Base-by-base conservation (phyloP, 2,797 vertebrate species). In the Oryzias dopingdopingensis region DNA sequence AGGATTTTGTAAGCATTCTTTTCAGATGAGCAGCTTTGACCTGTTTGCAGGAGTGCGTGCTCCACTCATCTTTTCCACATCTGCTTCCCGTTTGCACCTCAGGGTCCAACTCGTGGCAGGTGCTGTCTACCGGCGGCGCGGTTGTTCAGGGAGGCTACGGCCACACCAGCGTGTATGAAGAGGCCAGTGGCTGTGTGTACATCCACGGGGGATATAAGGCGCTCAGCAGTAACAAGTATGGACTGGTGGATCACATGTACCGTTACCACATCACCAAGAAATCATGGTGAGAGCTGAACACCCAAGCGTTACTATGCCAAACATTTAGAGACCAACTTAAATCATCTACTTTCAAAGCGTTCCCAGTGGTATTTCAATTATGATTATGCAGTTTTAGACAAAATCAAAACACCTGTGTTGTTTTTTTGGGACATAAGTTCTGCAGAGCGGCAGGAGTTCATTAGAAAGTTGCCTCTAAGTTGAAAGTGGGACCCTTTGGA, bases 201-300 rank as follows among this genome's bases (percentile, higher is more conserved):
- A 87, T 96, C 63, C 95, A 97, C 23, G 96, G 96, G 26, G 96
- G 96, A 46, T 97, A 96, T 90, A 98, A 95, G 88, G 93, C 95
- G 0, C 88, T 98, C 1, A 94, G 93, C 70, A 93, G 91, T 74
- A 98, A 96, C 87, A 98, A 98, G 52, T 97, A 96, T 0, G 95
- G 96, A 49, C 86, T 97, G 71, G 96, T 98, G 77, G 96, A 98
- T 76, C 95, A 98, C 76, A 89, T 97, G 81, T 97, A 98, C 87
- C 92, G 89, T 69, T 98, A 97, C 0, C 92, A 96, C 81, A 78
- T 96, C 66, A 92, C 92, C 62, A 91, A 88, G 0, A 93, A 89
- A 59, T 96, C 92, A 1, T 98, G 96, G 96, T 98, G 87, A 94
- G 10, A 26, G 5, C 26, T 3, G 41, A 43, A 12, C 4, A 20